Percentiles rank a stretch among this genome's conserved stretches.
These are phyloP conservation scores for Machimus rusticus DNA, from an alignment of 2,888 invertebrate genomes.

Conservation along the genomic window DNA sequence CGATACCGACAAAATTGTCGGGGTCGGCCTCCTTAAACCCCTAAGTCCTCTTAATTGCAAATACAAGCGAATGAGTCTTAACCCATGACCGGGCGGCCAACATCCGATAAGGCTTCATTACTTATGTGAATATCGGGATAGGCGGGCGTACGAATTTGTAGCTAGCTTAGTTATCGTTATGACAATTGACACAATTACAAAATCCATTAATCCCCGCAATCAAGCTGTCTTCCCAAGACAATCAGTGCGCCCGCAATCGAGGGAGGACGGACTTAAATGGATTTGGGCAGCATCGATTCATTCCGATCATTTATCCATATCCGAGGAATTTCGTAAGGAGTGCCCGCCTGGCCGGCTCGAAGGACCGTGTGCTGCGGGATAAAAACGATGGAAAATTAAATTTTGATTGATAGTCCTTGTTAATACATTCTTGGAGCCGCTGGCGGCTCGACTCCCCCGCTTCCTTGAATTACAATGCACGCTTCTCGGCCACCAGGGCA, in stretches of 20 bases:
- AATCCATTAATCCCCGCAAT: conserved; percentile 36
- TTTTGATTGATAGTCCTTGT: conserved; percentile 46
- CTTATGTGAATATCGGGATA: neutral
- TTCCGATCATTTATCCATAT: conserved; percentile 15
- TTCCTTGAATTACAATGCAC: neutral
- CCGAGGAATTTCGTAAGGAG: neutral
- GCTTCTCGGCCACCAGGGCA: neutral
- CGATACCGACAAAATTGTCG: neutral
- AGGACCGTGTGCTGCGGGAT: neutral
- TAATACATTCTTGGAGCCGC: neutral
- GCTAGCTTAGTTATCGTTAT: conserved; percentile 7
- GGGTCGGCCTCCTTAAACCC: neutral
- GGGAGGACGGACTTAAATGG: neutral
- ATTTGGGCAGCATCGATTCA: conserved; percentile 10
- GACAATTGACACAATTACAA: conserved; percentile 37
- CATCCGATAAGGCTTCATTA: neutral
- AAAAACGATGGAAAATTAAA: conserved; percentile 45
- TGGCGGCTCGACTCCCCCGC: neutral
- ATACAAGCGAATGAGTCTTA: neutral
- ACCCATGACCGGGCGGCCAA: neutral
- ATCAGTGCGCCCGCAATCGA: neutral
- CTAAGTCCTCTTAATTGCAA: neutral
- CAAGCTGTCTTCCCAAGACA: neutral
- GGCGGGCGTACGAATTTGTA: neutral
- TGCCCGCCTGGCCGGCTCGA: neutral